These are phyloP conservation scores for Enteromius afrohamiltoni DNA, from an alignment of 2,797 vertebrate species.

Conservation along the genomic window DNA sequence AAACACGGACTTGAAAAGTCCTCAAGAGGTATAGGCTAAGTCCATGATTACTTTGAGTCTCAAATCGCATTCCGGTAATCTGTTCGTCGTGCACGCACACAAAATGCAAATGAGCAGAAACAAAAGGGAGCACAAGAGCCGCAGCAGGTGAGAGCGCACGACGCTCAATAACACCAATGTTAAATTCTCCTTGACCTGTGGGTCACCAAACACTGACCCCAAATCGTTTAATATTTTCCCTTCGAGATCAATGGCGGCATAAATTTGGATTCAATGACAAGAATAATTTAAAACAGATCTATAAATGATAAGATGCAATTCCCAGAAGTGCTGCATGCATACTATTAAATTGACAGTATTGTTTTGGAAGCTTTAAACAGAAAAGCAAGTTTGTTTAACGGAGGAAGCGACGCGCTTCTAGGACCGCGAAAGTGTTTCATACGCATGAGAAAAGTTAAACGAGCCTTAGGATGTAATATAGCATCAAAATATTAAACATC, in stretches of 20 bases:
- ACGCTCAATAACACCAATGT: conserved; percentile 98
- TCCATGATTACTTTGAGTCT: conserved; percentile 47
- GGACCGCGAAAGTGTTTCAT: not conserved
- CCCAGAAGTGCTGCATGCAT: conserved; percentile 77
- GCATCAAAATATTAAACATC: conserved; percentile 72
- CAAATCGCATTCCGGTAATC: conserved; percentile 51
- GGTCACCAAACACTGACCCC: conserved; percentile 96
- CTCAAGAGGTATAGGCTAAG: conserved; percentile 33
- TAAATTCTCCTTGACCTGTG: conserved; percentile 97
- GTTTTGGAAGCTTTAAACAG: conserved; percentile 80
- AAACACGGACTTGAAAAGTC: conserved; percentile 49
- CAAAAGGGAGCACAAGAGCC: conserved; percentile 68
- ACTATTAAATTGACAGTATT: conserved; percentile 81
- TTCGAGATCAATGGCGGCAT: conserved; percentile 97
- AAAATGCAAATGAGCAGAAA: conserved; percentile 63
- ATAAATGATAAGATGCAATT: conserved; percentile 84
- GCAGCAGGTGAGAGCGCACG: conserved; percentile 82
- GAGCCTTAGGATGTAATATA: conserved; percentile 16
- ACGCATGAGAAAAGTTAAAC: conserved; percentile 11
- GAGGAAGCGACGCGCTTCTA: conserved; percentile 3
- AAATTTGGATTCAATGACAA: conserved; percentile 99
- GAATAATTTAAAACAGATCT: conserved; percentile 99
- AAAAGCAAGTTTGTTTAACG: conserved; percentile 68
- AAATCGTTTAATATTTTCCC: conserved; percentile 99
- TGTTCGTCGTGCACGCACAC: conserved; percentile 47